These are phyloP conservation scores for Agrochola litura DNA, from an alignment of 2,888 invertebrate species.

Conservation along the genomic window DNA sequence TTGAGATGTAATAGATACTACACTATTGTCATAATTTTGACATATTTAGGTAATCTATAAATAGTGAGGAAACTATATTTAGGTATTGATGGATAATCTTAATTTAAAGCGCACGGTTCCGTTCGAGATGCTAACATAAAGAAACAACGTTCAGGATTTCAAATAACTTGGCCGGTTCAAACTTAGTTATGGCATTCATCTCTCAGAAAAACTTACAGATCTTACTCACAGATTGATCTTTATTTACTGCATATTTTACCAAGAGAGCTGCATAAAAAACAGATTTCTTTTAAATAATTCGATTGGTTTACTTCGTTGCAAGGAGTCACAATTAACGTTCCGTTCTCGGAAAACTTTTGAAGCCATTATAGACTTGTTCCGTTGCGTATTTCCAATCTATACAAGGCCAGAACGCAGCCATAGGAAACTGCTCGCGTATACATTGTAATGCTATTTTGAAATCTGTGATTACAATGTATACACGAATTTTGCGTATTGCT, in stretches of 20 bases:
- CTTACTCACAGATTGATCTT: too few relatives aligned
- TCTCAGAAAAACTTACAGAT: slow-evolving; percentile 2
- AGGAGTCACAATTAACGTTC: not conserved
- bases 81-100: not conserved
- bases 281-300: not conserved
- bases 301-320: not conserved
- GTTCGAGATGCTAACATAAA: not conserved
- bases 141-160: not conserved
- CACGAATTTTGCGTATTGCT: too few relatives aligned
- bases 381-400: too few relatives aligned
- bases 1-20: not conserved
- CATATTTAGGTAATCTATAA: not conserved
- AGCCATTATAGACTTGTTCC: not conserved
- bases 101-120: too few relatives aligned
- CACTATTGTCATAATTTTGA: not conserved
- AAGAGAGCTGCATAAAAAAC: not conserved
- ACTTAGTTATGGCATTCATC: not conserved
- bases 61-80: not conserved
- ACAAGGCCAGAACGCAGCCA: too few relatives aligned
- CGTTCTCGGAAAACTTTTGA: not conserved
- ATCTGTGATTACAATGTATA: too few relatives aligned
- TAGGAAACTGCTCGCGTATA: too few relatives aligned
- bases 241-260: not conserved
- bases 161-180: not conserved
- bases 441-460: too few relatives aligned